A percentile compares a stretch with the other conserved stretches of the same genome.
These are phyloP conservation scores for Pangasianodon hypophthalmus DNA, from an alignment of 2,113 vertebrate genomes.

Conservation along the genomic window DNA sequence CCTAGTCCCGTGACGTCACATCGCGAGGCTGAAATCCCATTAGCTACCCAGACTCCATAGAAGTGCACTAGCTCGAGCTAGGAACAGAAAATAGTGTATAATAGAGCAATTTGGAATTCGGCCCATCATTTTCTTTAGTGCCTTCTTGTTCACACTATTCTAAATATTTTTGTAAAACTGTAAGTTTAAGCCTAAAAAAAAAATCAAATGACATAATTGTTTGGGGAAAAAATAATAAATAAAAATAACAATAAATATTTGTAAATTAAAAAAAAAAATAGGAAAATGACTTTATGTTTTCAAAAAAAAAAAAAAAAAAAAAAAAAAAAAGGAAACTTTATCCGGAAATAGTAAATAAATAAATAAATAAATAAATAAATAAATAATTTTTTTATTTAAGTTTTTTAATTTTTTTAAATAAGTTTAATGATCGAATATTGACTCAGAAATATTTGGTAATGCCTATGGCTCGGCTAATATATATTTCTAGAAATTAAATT, in stretches of 20 bases:
- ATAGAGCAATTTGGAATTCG: neutral
- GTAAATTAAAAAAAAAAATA: neutral
- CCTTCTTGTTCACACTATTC: neutral
- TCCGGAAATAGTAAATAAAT: neutral
- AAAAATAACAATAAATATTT: neutral
- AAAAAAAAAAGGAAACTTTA: too few species aligned
- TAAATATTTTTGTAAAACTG: neutral
- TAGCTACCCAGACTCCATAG: neutral
- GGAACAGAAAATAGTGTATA: neutral
- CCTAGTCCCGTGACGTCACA: neutral
- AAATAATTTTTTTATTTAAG: too few species aligned
- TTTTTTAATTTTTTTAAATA: too few species aligned
- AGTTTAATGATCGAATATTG: neutral
- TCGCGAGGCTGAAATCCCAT: neutral
- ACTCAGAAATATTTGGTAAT: neutral
- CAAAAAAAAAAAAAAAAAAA: too few species aligned
- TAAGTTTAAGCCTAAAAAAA: neutral
- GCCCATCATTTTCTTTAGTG: neutral
- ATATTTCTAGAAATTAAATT: neutral
- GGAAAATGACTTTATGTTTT: neutral
- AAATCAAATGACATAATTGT: neutral
- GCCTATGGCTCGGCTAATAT: neutral
- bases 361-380: neutral
- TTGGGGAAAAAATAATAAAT: neutral
- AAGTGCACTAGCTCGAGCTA: neutral